A percentile compares a stretch with the other conserved stretches of the same genome.
Conservation (phyloP, 2,113 vertebrate species). For the Salvelinus fontinalis region DNA sequence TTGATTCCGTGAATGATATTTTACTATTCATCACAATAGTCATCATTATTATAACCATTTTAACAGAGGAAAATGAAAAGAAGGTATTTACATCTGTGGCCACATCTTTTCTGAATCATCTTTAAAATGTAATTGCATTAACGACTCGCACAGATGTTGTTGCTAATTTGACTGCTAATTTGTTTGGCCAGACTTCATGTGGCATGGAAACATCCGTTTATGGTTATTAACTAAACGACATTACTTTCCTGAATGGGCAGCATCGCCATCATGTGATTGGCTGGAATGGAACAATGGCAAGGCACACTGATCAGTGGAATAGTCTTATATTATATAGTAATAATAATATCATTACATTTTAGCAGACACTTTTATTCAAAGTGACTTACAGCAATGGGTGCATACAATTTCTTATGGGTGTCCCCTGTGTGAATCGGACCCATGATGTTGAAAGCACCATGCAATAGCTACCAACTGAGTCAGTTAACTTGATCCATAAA, state of each 20-base stretch:
- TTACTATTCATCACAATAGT: conserved; percentile 83
- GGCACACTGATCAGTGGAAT: neutral
- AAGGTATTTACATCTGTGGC: conserved; percentile 84
- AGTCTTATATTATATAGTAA: too few species aligned
- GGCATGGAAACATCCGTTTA: conserved; percentile 64
- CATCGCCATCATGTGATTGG: conserved; percentile 31
- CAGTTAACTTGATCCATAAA: too few species aligned
- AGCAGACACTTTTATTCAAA: too few species aligned
- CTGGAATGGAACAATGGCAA: conserved; percentile 17
- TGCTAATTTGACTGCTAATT: conserved; percentile 94
- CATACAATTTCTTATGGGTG: too few species aligned
- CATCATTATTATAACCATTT: conserved; percentile 61
- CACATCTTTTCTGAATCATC: conserved; percentile 71
- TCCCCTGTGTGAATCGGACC: too few species aligned
- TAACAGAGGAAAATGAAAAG: conserved; percentile 74
- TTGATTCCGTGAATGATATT: conserved; percentile 76
- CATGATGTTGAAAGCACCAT: too few species aligned
- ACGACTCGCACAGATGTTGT: conserved; percentile 78
- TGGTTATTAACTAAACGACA: conserved; percentile 58
- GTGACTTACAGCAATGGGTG: too few species aligned
- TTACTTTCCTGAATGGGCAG: conserved; percentile 29
- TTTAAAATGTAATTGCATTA: conserved; percentile 70
- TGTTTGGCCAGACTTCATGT: conserved; percentile 77
- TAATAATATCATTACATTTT: too few species aligned
- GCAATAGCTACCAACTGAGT: too few species aligned